phyloP scores from a whole-genome alignment of 2,888 invertebrate species.

The Chirona hameri region DNA sequence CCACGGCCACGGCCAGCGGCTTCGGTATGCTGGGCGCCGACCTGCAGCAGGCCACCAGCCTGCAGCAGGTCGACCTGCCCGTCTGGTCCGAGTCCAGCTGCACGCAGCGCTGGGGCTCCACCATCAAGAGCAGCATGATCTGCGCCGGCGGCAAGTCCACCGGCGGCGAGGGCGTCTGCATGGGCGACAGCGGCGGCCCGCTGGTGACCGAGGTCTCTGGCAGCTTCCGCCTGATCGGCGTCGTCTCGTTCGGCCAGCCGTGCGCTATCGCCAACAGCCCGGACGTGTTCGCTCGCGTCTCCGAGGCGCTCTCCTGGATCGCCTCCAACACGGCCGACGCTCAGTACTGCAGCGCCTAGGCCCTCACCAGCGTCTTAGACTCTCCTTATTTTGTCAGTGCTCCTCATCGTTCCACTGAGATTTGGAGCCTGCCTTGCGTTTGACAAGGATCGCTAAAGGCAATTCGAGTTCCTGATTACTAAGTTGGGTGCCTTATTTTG shows the following conservation, averaged over 20 bases:
- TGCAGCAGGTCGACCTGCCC: not conserved
- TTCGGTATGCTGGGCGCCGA: not conserved
- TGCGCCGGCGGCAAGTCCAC: not conserved
- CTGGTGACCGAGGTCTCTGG: not conserved
- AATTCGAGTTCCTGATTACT: no score
- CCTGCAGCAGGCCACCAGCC: not conserved
- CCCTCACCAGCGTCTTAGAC: no score
- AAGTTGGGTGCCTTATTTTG: no score
- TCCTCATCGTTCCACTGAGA: no score
- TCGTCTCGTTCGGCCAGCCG: not conserved
- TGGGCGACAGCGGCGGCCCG: not conserved
- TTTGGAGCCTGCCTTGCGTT: no score
- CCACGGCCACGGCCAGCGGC: not conserved
- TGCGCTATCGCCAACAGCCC: not conserved
- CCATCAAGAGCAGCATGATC: not conserved
- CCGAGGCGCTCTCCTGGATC: not conserved
- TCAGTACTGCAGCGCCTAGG: not conserved
- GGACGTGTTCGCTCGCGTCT: constrained; percentile 1
- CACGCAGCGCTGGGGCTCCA: not conserved
- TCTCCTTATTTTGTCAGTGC: no score
- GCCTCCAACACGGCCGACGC: not conserved
- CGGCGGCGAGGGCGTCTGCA: constrained; percentile 8
- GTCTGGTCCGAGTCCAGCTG: not conserved
- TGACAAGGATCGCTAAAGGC: no score
- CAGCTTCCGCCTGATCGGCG: not conserved